These are phyloP conservation scores for Acanthornis magna DNA, from an alignment of 2,797 vertebrate genomes.

Conservation along the genomic window DNA sequence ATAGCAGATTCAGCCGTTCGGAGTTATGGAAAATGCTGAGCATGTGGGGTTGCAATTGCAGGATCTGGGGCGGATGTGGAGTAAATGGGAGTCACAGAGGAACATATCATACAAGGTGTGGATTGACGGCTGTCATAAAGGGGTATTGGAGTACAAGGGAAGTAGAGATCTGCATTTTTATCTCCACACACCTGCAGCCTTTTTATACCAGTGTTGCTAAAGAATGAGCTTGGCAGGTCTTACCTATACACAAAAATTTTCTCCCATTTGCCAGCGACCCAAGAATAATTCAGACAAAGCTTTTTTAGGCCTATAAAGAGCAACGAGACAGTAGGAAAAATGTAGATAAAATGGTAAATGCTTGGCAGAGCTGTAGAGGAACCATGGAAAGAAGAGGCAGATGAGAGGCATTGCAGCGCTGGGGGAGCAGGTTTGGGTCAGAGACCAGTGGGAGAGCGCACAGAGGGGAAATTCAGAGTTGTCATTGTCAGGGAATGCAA, in stretches of 20 bases:
- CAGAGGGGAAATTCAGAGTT: neutral
- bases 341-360: neutral
- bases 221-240: neutral
- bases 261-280: neutral
- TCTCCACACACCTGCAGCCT: neutral
- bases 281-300: neutral
- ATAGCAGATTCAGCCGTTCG: neutral
- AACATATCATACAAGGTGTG: neutral
- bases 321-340: neutral
- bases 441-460: neutral
- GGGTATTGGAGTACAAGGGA: neutral
- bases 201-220: neutral
- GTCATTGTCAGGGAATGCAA: neutral
- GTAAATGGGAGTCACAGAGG: neutral
- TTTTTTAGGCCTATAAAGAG: neutral
- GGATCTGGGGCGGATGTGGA: neutral
- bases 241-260: neutral
- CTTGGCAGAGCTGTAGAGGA: neutral
- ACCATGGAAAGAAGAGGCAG: neutral
- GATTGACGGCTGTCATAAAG: neutral
- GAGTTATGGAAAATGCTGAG: neutral
- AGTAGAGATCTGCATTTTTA: neutral
- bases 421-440: neutral
- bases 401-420: neutral
- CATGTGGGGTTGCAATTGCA: neutral